Conservation (phyloP, 2,113 vertebrate genomes). For the Propithecus coquereli region DNA sequence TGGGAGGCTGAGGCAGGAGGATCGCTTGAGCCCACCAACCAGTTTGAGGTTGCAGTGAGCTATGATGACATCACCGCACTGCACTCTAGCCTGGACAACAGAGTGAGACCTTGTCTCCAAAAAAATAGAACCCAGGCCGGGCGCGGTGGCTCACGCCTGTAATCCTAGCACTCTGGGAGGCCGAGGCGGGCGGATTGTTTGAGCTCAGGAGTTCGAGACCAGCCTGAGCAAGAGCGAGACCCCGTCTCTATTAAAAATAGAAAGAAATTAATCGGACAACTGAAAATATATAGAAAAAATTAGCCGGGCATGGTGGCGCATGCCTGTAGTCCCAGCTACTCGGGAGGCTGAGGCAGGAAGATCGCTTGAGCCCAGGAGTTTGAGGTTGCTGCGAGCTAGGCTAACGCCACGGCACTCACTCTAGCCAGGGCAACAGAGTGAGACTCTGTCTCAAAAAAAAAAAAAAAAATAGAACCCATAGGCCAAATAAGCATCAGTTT, state of each 20-base stretch:
- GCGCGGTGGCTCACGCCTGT: too few relatives aligned
- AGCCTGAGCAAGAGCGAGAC: too few relatives aligned
- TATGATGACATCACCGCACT: too few relatives aligned
- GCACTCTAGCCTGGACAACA: neutral
- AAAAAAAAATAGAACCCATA: neutral
- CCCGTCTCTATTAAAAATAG: too few relatives aligned
- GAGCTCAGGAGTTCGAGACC: too few relatives aligned
- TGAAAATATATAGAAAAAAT: too few relatives aligned
- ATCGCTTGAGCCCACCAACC: neutral
- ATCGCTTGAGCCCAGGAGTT: neutral
- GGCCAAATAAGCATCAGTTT: neutral
- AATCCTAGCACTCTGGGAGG: too few relatives aligned
- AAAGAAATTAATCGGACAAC: too few relatives aligned
- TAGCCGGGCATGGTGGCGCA: neutral
- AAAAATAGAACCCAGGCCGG: neutral
- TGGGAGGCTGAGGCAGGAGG: neutral
- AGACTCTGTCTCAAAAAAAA: neutral
- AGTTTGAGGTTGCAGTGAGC: neutral
- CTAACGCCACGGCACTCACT: too few relatives aligned
- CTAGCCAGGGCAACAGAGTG: neutral
- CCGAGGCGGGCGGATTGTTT: too few relatives aligned
- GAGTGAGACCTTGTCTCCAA: neutral
- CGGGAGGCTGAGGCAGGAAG: neutral
- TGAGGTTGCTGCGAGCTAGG: too few relatives aligned
- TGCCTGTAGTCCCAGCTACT: neutral